A percentile compares a stretch with the other conserved stretches of the same genome.
phyloP scores from a whole-genome alignment of 2,113 vertebrate genomes.

The Podilymbus podiceps region DNA sequence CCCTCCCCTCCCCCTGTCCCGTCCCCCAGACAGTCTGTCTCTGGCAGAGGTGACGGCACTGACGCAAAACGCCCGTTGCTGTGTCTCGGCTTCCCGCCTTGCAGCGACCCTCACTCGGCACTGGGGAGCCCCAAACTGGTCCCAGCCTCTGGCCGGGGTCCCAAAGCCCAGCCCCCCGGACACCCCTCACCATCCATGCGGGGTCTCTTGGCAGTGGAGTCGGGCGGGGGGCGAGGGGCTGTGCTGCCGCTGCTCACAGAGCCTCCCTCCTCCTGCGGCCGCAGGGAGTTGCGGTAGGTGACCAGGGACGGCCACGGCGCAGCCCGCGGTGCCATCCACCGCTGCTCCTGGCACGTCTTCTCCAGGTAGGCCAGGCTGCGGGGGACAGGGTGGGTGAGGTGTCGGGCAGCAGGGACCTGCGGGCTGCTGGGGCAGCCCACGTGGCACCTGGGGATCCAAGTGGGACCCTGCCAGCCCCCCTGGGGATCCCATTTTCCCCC shows the following conservation, averaged over 20 bases:
- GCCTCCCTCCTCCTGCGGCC: not conserved
- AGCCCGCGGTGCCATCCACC: slow-evolving; percentile 7
- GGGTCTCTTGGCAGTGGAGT: slow-evolving; percentile 11
- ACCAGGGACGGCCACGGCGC: slow-evolving; percentile 65
- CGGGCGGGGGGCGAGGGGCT: not conserved
- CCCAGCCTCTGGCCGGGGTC: not conserved
- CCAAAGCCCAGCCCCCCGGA: too few relatives aligned
- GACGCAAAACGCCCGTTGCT: not conserved
- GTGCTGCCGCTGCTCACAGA: not conserved
- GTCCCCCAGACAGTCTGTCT: not conserved
- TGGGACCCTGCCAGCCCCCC: not conserved
- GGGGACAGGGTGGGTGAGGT: not conserved
- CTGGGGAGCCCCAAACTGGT: not conserved
- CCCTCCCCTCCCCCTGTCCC: not conserved
- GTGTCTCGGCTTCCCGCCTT: not conserved
- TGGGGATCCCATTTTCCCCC: too few relatives aligned
- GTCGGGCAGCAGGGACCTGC: not conserved
- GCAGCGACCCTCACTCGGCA: too few relatives aligned
- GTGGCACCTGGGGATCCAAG: too few relatives aligned
- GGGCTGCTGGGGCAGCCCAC: not conserved
- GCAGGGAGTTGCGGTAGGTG: slow-evolving; percentile 77
- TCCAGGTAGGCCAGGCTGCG: slow-evolving; percentile 73
- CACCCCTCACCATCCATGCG: slow-evolving; percentile 26
- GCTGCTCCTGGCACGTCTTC: slow-evolving; percentile 48
- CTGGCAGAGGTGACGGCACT: not conserved